Percentiles rank a stretch among this genome's conserved stretches.
Conservation (phyloP, 2,113 vertebrate genomes). For the Callithrix jacchus region DNA sequence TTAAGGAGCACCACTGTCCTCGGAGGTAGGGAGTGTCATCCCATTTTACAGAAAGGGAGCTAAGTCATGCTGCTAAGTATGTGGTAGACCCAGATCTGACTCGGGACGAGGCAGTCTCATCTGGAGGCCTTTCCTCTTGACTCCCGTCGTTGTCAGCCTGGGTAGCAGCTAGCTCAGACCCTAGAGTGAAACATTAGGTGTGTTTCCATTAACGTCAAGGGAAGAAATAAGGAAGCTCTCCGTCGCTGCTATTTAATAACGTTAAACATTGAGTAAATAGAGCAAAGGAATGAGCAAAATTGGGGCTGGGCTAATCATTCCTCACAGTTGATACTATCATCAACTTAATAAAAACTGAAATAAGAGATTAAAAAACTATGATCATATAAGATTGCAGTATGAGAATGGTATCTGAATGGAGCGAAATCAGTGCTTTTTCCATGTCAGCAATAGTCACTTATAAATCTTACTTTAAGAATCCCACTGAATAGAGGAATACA, state of each 20-base stretch:
- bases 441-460: background rate
- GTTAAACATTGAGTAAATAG: background rate
- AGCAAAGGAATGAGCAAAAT: background rate
- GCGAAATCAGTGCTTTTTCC: slow-evolving; percentile 1
- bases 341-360: background rate
- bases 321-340: background rate
- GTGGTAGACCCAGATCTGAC: background rate
- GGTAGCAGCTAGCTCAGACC: background rate
- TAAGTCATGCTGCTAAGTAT: background rate
- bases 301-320: background rate
- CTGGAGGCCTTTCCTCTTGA: background rate
- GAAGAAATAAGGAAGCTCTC: background rate
- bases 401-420: background rate
- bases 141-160: background rate
- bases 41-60: background rate
- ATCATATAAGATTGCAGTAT: background rate
- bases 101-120: background rate
- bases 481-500: background rate
- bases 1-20: background rate
- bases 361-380: background rate
- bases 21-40: background rate
- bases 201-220: background rate
- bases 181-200: background rate
- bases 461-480: background rate
- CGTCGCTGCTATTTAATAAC: background rate